phyloP scores from a whole-genome alignment of 2,113 vertebrate genomes.

The Pteruthius melanotis region DNA sequence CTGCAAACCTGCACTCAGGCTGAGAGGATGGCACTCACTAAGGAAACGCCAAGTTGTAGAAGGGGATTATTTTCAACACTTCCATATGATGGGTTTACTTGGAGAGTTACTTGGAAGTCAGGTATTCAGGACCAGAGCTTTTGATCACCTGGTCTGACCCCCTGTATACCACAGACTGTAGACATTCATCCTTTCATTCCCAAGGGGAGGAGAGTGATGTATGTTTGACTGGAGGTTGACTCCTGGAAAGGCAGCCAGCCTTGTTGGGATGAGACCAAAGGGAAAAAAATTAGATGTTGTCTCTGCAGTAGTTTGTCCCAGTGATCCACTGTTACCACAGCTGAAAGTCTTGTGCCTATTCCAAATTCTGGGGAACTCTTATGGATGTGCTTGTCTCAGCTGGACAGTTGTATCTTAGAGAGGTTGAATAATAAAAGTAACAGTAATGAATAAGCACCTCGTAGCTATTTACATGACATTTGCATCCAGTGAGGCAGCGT shows the following conservation, averaged over 20 bases:
- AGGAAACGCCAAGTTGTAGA: background rate
- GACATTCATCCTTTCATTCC: background rate
- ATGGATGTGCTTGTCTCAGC: background rate
- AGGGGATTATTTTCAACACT: background rate
- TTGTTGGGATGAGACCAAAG: background rate
- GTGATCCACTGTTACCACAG: background rate
- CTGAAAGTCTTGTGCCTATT: background rate
- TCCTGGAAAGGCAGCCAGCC: background rate
- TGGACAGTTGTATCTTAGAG: background rate
- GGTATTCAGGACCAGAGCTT: background rate
- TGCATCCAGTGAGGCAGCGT: conserved; percentile 35
- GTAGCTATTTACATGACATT: background rate
- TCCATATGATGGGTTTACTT: background rate
- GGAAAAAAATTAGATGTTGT: background rate
- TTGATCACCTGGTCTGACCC: background rate
- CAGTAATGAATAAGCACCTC: background rate
- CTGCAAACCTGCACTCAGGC: background rate
- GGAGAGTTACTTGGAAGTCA: background rate
- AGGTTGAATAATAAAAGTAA: background rate
- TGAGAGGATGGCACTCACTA: background rate
- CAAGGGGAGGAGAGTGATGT: background rate
- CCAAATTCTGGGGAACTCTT: background rate
- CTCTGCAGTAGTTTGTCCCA: background rate
- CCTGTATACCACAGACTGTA: background rate
- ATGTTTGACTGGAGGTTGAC: background rate